These are phyloP conservation scores for Vulpes vulpes DNA, from an alignment of 2,113 vertebrate species.

Conservation along the genomic window DNA sequence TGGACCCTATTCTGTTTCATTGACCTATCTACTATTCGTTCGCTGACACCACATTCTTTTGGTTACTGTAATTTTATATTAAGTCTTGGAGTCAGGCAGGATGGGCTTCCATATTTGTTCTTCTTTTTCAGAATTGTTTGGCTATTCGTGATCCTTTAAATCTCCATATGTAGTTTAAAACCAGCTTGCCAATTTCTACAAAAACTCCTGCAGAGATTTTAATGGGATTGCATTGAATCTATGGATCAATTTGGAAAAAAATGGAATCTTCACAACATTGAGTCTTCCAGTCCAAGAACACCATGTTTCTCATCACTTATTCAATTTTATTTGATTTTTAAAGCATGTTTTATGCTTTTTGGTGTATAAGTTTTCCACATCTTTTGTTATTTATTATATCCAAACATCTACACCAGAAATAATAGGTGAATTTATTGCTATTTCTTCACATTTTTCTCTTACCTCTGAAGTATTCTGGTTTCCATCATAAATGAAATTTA, in stretches of 20 bases:
- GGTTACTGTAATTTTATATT: background rate
- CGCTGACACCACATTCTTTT: background rate
- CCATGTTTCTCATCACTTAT: background rate
- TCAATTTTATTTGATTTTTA: background rate
- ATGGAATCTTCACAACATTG: background rate
- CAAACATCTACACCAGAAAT: background rate
- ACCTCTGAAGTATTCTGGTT: conserved; percentile 4
- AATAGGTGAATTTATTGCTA: background rate
- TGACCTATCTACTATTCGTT: background rate
- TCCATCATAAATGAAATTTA: background rate
- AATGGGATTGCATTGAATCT: background rate
- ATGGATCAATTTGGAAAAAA: background rate
- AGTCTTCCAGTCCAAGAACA: background rate
- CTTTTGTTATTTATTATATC: background rate
- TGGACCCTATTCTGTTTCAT: background rate
- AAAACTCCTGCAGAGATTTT: background rate
- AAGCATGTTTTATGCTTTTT: background rate
- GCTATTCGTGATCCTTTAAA: background rate
- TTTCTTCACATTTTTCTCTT: conserved; percentile 22
- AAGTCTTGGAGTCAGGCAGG: background rate
- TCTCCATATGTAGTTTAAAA: background rate
- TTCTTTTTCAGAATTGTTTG: conserved; percentile 13
- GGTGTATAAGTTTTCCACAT: background rate
- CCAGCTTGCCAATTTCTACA: background rate
- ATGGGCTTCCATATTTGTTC: background rate